Evolutionary conservation across 2,888 invertebrate genomes (phyloP).

Genomic region (Cordilura impudica): DNA sequence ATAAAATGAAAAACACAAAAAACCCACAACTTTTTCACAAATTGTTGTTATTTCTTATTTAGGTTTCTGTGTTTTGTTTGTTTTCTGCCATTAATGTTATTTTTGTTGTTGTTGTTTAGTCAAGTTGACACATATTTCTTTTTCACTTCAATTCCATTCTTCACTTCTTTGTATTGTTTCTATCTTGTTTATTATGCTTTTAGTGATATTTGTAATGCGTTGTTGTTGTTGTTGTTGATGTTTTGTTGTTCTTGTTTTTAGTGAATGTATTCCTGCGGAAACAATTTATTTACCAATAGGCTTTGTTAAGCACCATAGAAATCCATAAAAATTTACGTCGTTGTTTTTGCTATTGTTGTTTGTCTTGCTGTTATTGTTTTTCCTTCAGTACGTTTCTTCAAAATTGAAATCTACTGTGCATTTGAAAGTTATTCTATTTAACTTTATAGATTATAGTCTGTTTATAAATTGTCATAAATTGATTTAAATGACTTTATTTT

Average conservation of each 20-base stretch:
- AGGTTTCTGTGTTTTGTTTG: slow-evolving; percentile 13
- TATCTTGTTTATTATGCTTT: slow-evolving; percentile 27
- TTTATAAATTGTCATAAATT: slow-evolving; percentile 55
- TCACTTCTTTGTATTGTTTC: slow-evolving; percentile 28
- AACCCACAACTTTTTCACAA: slow-evolving; percentile 31
- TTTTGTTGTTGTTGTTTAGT: slow-evolving; percentile 20
- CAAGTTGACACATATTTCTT: slow-evolving; percentile 58
- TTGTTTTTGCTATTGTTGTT: slow-evolving; percentile 42
- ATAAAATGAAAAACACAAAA: slow-evolving; percentile 15
- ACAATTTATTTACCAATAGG: slow-evolving; percentile 57
- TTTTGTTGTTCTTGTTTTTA: slow-evolving; percentile 7
- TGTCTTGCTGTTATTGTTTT: slow-evolving; percentile 17
- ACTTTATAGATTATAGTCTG: slow-evolving; percentile 40
- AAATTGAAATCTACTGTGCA: slow-evolving; percentile 6
- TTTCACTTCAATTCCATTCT: slow-evolving; percentile 42
- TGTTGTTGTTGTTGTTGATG: slow-evolving; percentile 33
- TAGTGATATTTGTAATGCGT: slow-evolving; percentile 40
- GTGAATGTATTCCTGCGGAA: slow-evolving; percentile 57
- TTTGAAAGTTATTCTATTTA: slow-evolving; percentile 27
- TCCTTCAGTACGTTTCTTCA: not conserved
- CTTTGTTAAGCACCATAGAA: slow-evolving; percentile 47
- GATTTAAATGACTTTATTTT: slow-evolving; percentile 46
- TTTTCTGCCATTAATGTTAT: too few species aligned
- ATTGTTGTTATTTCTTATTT: slow-evolving; percentile 45
- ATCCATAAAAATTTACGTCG: slow-evolving; percentile 49